Evolutionary conservation across 2,888 invertebrate genomes (phyloP).

Genomic region (Micoletzkya japonica): DNA sequence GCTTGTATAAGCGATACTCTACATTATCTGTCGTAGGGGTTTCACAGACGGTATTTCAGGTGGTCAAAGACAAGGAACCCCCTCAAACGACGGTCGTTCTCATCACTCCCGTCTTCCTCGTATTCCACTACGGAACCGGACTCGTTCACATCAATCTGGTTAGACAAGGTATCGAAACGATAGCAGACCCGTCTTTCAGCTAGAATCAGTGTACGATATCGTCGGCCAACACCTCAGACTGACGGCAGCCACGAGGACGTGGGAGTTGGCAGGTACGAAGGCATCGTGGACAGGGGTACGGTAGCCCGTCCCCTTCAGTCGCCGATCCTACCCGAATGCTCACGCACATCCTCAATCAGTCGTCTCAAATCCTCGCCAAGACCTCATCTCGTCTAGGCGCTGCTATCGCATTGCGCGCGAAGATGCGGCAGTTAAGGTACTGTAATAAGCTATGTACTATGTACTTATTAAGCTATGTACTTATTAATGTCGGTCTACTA

Average conservation of each 20-base stretch:
- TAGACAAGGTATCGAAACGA: neutral
- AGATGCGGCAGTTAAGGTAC: constrained; percentile 18
- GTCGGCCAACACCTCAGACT: constrained; percentile 10
- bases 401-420: constrained; percentile 18
- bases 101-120: constrained; percentile 45
- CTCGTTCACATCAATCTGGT: constrained; percentile 46
- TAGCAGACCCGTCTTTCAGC: neutral
- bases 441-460: too few species aligned
- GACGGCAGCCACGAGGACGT: constrained; percentile 7
- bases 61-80: neutral
- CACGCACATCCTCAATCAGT: constrained; percentile 26
- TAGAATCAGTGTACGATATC: constrained; percentile 18
- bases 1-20: neutral
- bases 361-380: constrained; percentile 23
- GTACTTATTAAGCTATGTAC: too few species aligned
- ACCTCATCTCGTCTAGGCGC: constrained; percentile 25
- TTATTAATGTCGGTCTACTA: too few species aligned
- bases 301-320: constrained; percentile 12
- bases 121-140: constrained; percentile 44
- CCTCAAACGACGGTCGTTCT: constrained; percentile 34
- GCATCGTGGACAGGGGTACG: too few species aligned
- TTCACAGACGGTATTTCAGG: neutral
- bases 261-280: constrained; percentile 15
- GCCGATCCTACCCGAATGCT: constrained; percentile 23
- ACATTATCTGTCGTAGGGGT: neutral